Conservation (phyloP, 1,140 invertebrate genomes). For the Drosophila baimaii region DNA sequence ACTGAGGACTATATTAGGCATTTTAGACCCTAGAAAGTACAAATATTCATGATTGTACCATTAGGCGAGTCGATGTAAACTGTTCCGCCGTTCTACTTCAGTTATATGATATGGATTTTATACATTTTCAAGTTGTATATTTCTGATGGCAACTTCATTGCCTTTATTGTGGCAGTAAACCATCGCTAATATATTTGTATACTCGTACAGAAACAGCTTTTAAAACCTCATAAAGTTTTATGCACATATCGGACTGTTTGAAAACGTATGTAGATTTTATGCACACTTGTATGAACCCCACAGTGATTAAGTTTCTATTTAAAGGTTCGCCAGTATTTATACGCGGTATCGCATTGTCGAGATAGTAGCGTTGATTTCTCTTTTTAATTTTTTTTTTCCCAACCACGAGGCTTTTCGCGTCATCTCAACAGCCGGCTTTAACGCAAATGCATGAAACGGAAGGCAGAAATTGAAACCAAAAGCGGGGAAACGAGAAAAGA, state of each 20-base stretch:
- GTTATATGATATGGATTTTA: no score
- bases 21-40: no score
- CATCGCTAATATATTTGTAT: no score
- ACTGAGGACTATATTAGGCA: no score
- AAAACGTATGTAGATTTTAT: no score
- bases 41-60: no score
- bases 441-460: constrained; percentile 45
- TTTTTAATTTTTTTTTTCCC: constrained; percentile 1
- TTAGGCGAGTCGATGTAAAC: no score
- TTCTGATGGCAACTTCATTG: background rate
- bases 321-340: background rate
- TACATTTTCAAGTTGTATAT: no score
- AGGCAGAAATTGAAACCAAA: constrained; percentile 35
- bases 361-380: background rate
- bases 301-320: background rate
- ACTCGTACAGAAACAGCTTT: background rate
- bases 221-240: background rate
- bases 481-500: constrained; percentile 12
- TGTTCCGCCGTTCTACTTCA: background rate
- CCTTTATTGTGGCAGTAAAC: background rate
- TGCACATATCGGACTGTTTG: no score
- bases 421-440: constrained; percentile 39
- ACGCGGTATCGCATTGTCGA: constrained; percentile 1
- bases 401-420: constrained; percentile 24
- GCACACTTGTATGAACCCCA: background rate